Evolutionary conservation across 2,797 vertebrate genomes (phyloP), one percentile per base, ranked within the genome.

Genomic region (Mormyrus hasselquistii): DNA sequence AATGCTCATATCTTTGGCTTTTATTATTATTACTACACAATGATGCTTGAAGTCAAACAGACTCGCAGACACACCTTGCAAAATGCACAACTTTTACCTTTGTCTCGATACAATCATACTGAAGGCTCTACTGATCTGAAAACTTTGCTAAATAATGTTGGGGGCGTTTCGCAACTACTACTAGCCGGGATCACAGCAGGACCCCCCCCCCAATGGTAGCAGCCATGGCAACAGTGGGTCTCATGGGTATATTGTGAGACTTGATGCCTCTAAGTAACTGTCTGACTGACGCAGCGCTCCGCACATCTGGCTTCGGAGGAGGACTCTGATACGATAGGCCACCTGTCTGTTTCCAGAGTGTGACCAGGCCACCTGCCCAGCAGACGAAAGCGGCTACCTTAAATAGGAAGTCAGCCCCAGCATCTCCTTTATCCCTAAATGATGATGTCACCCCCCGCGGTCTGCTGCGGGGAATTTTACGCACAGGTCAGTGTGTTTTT

Each of bases 381-480:
- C 8, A 87, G 0, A 65, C 88, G 55, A 89, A 73, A 41, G 91
- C 88, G 7, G 93, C 91, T 1, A 14, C 29, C 0, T 10, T 85
- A 47, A 14, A 52, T 5, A 89, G 55, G 84, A 92, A 2, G 69
- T 65, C 91, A 9, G 79, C 88, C 0, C 5, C 88, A 0, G 8
- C 84, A 12, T 38, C 83, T 53, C 2, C 89, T 3, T 92, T 93
- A 0, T 0, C 92, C 59, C n/a, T 92, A 29, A 90, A 91, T 1
- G 92, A 94, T 1, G 93, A 52, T 47, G 90, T 94, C 73, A 95
- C 94, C 29, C 94, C 95, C 0, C 93, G 95, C 55, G 91, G 92
- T 29, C 88, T 95, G 12, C 93, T 95, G 22, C 92, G 4, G 91
- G 94, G 94, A 79, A 95, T 95, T 65, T 88, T 95, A 73, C 92